Percentiles rank a stretch among this genome's conserved stretches.
Evolutionary conservation across 2,113 vertebrate genomes (phyloP).

Genomic region (Melanotaenia duboulayi): DNA sequence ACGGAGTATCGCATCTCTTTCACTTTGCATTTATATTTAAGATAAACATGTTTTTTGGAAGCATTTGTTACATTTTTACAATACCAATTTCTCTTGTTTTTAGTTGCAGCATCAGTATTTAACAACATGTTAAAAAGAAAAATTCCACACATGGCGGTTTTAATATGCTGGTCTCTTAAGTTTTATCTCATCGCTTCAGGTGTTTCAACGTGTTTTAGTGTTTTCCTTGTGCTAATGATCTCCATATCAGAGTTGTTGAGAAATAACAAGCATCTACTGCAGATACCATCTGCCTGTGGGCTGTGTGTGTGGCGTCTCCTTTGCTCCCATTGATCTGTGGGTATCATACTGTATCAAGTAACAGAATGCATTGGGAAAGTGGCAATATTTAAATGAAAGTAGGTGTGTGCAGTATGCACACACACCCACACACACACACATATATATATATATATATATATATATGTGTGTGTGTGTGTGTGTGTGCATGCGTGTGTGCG

Average conservation of each 20-base stretch:
- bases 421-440: background rate
- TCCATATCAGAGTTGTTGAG: conserved; percentile 73
- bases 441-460: too few species aligned
- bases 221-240: conserved; percentile 74
- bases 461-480: too few species aligned
- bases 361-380: conserved; percentile 79
- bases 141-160: conserved; percentile 48
- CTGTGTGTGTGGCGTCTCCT: conserved; percentile 70
- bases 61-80: conserved; percentile 15
- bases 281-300: conserved; percentile 74
- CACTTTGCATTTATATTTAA: background rate
- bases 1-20: background rate
- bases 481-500: conserved; percentile 17
- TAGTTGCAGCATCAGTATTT: conserved; percentile 30
- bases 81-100: conserved; percentile 52
- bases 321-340: conserved; percentile 77
- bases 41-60: background rate
- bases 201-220: conserved; percentile 59
- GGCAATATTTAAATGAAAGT: too few species aligned
- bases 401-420: conserved; percentile 1
- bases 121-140: conserved; percentile 32
- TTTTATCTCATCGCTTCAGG: conserved; percentile 63
- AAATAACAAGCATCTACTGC: conserved; percentile 73
- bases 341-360: conserved; percentile 72
- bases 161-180: conserved; percentile 64